Base-by-base conservation (phyloP, 2,113 vertebrate species). In the Chaetodon trifascialis region DNA sequence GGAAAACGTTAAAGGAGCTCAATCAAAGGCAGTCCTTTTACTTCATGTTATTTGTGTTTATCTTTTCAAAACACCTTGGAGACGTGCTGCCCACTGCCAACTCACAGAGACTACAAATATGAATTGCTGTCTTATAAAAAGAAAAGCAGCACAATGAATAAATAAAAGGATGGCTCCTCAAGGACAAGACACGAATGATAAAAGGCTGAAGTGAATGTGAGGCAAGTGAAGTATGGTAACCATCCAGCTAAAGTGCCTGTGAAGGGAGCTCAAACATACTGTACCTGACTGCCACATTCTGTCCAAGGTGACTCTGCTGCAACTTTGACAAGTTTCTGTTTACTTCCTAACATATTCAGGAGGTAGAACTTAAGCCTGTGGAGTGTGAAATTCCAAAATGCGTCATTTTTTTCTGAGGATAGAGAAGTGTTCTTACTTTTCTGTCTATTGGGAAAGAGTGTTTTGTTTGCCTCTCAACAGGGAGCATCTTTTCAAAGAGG, bases 401-500 rank as follows among this genome's bases (percentile, higher is more conserved):
- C 69, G 66, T 14, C 44, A 36, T 30, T 52, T 56, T 38, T 47
- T 47, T 77, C 36, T 9, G 0, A 25, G 36, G 30, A 73, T 59
- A 59, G 52, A 82, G 78, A 89, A 49, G 36, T 55, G 1, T 76
- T 77, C 76, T 60, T 72, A 52, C 84, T 74, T 47, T 65, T 73
- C 79, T 52, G 15, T 78, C 66, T 86, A 3, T 42, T 56, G 68
- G 19, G 44, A 58, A 34, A 54, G 72, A 70, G 21, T 80, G 42
- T 66, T 89, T 77, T 91, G 83, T 88, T 86, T 83, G 64, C 86
- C 52, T 84, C 91, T 86, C 85, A 65, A 60, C 76, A 21, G 90
- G 91, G 86, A 81, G 87, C 51, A 86, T 88, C 87, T 90, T 91
- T 92, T 89, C 63, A 25, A 30, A 19, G 34, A 40, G 81, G 83